Percentiles rank a stretch among this genome's conserved stretches.
These are phyloP conservation scores for Macquaria australasica DNA, from an alignment of 2,113 vertebrate genomes.

Conservation along the genomic window DNA sequence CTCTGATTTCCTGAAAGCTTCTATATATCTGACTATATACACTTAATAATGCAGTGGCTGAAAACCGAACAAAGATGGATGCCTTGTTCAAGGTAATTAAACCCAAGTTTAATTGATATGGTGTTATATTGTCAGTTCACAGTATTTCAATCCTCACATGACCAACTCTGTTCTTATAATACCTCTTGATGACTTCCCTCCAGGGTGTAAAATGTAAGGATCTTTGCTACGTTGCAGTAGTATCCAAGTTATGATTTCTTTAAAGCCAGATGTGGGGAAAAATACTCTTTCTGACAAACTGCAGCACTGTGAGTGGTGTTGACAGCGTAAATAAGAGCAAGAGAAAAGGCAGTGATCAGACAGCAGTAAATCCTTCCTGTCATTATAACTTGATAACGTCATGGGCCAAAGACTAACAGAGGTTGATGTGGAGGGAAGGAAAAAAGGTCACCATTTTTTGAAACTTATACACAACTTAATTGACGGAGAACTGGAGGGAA, in stretches of 20 bases:
- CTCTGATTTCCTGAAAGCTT: background rate
- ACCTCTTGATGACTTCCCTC: background rate
- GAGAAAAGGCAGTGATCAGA: conserved; percentile 11
- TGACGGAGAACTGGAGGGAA: conserved; percentile 7
- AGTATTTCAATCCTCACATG: background rate
- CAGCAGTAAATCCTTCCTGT: conserved; percentile 38
- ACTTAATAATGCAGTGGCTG: background rate
- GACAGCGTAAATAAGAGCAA: background rate
- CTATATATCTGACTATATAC: background rate
- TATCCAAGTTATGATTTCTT: background rate
- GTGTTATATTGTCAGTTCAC: background rate
- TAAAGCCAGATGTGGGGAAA: background rate
- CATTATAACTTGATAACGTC: conserved; percentile 47
- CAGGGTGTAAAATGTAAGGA: background rate
- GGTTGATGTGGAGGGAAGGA: conserved; percentile 4
- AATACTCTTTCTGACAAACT: background rate
- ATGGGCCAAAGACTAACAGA: background rate
- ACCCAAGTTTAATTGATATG: background rate
- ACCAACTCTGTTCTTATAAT: background rate
- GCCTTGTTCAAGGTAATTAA: background rate
- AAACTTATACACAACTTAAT: conserved; percentile 26
- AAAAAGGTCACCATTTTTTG: conserved; percentile 50
- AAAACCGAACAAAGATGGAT: background rate
- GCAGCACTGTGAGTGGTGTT: background rate
- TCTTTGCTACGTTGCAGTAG: background rate